Evolutionary conservation across 1,140 invertebrate species (phyloP).

Genomic region (Lanistes nyassanus): DNA sequence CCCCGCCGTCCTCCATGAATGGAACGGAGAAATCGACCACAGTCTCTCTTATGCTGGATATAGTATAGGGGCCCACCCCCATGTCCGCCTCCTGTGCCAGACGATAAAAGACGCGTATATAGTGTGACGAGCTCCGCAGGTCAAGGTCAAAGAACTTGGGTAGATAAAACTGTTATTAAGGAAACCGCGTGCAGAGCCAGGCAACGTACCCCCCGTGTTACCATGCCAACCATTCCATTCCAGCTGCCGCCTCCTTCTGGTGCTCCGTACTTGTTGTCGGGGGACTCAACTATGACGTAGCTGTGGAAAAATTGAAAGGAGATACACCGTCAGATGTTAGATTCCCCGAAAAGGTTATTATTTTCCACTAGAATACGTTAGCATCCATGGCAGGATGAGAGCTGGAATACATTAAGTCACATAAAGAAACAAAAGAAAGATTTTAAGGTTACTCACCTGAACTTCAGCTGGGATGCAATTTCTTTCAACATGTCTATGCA

Average conservation of each 20-base stretch:
- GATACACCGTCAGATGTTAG: background rate
- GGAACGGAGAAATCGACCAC: slow-evolving; percentile 54
- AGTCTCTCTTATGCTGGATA: slow-evolving; percentile 41
- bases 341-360: background rate
- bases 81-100: slow-evolving; percentile 48
- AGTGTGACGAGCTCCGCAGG: too few species aligned
- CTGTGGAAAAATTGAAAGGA: slow-evolving; percentile 41
- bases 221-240: slow-evolving; percentile 66
- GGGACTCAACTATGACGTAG: slow-evolving; percentile 50
- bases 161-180: too few species aligned
- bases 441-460: slow-evolving; percentile 51
- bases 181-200: too few species aligned
- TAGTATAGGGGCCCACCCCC: slow-evolving; percentile 48
- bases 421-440: background rate
- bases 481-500: slow-evolving; percentile 54
- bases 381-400: too few species aligned
- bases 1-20: slow-evolving; percentile 44
- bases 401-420: background rate
- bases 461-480: slow-evolving; percentile 53
- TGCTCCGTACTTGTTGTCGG: slow-evolving; percentile 62
- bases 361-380: too few species aligned
- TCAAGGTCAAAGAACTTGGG: too few species aligned
- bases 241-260: slow-evolving; percentile 58
- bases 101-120: too few species aligned
- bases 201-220: slow-evolving; percentile 54